Conservation (phyloP, 2,888 invertebrate species). For the Cantharis nigra region DNA sequence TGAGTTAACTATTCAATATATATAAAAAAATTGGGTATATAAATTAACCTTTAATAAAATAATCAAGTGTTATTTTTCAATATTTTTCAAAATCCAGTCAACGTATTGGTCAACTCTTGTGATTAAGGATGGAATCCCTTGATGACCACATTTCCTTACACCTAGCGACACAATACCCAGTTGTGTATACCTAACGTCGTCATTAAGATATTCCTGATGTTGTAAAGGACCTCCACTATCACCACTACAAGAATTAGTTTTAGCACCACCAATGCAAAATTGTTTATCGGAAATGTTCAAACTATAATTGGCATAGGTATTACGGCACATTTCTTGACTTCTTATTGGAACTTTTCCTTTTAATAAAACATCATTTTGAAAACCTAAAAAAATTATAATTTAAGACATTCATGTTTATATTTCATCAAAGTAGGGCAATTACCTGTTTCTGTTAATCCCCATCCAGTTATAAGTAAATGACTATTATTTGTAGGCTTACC, state of each 20-base stretch:
- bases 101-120: conserved; percentile 65
- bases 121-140: conserved; percentile 69
- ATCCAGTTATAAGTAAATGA: background rate
- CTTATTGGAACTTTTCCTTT: background rate
- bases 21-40: too few relatives aligned
- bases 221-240: conserved; percentile 71
- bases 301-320: conserved; percentile 37
- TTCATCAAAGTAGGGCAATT: background rate
- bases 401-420: background rate
- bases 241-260: conserved; percentile 67
- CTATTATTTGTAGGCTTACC: too few relatives aligned
- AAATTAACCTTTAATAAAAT: background rate
- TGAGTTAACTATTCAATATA: too few relatives aligned
- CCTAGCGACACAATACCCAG: conserved; percentile 60
- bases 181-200: conserved; percentile 57
- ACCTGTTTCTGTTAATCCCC: background rate
- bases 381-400: background rate
- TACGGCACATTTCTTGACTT: background rate
- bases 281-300: conserved; percentile 50
- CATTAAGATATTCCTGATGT: background rate
- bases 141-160: conserved; percentile 48
- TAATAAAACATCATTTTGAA: background rate
- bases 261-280: conserved; percentile 67
- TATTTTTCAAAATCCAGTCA: conserved; percentile 65
- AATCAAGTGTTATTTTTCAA: conserved; percentile 32